A percentile compares a stretch with the other conserved stretches of the same genome.
Evolutionary conservation across 2,113 vertebrate genomes (phyloP).

Genomic region (zebrafish (Danio rerio)): GRCz12tu NC_133184.1:28757001-28757500

Average conservation of each 20-base stretch:
- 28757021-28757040: slow-evolving; percentile 5
- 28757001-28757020: neutral
- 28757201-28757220: slow-evolving; percentile 64
- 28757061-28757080: neutral
- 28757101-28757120: neutral
- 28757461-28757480: neutral
- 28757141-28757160: slow-evolving; percentile 35
- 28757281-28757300: slow-evolving; percentile 72
- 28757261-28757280: slow-evolving; percentile 72
- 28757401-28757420: neutral
- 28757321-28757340: neutral
- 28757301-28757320: slow-evolving; percentile 24
- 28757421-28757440: neutral
- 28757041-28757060: slow-evolving; percentile 1
- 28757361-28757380: slow-evolving; percentile 17
- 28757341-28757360: neutral
- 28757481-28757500: neutral
- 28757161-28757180: slow-evolving; percentile 56
- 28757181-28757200: slow-evolving; percentile 69
- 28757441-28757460: neutral
- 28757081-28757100: neutral
- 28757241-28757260: slow-evolving; percentile 78
- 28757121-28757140: neutral
- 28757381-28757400: neutral
- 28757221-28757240: slow-evolving; percentile 75